These are phyloP conservation scores for Delia radicum DNA, from an alignment of 1,140 invertebrate genomes.

Conservation along the genomic window DNA sequence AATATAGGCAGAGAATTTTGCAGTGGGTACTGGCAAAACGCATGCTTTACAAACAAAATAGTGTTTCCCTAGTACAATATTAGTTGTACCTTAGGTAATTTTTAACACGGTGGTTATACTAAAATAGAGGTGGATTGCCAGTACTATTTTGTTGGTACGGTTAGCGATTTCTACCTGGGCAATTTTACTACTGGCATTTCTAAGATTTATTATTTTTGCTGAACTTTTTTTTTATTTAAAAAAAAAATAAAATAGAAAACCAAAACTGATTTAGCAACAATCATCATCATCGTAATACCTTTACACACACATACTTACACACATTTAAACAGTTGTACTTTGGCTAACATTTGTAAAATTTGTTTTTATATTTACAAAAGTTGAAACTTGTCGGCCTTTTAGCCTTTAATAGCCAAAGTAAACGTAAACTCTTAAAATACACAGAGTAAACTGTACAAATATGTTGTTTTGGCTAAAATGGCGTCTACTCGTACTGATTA, in stretches of 20 bases:
- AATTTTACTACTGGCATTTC: neutral
- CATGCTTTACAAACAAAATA: too few relatives aligned
- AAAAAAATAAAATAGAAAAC: too few relatives aligned
- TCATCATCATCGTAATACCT: too few relatives aligned
- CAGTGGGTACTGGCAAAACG: too few relatives aligned
- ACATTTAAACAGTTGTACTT: neutral
- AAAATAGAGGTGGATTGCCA: too few relatives aligned
- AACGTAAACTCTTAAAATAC: neutral
- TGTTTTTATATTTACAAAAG: neutral
- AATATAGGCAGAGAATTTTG: too few relatives aligned
- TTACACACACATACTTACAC: neutral
- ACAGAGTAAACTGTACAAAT: neutral
- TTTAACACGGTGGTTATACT: too few relatives aligned
- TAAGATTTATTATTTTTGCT: neutral
- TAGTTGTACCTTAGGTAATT: too few relatives aligned
- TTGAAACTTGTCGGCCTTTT: conserved; percentile 13
- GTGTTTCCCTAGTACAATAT: too few relatives aligned
- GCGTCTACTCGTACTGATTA: neutral
- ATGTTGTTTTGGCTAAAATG: neutral
- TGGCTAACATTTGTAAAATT: conserved; percentile 5
- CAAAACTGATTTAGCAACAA: conserved; percentile 4
- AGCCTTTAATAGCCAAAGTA: conserved; percentile 5
- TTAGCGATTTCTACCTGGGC: too few relatives aligned
- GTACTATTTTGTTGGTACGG: too few relatives aligned
- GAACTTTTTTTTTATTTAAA: neutral